phyloP scores from a whole-genome alignment of 2,113 vertebrate genomes.

The Cranoglanis bouderius region DNA sequence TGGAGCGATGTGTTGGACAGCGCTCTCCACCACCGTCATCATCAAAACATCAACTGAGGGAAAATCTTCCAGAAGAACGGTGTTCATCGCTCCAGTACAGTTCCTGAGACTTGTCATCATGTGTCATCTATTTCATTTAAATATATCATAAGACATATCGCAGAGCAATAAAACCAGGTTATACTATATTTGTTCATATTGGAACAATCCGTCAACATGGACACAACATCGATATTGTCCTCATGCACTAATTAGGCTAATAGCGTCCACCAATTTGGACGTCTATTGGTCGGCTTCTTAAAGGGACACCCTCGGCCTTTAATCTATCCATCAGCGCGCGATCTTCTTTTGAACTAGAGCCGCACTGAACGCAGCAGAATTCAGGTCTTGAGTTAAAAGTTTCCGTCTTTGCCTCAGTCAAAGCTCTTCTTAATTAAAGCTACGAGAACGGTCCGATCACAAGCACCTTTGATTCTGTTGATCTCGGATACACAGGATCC shows the following conservation, averaged over 20 bases:
- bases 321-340: background rate
- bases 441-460: conserved; percentile 38
- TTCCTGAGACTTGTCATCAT: background rate
- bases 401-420: conserved; percentile 35
- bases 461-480: conserved; percentile 39
- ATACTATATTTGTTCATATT: background rate
- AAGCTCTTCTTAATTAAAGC: conserved; percentile 55
- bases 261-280: background rate
- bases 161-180: background rate
- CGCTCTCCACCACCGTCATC: background rate
- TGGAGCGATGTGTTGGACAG: background rate
- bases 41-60: background rate
- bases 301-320: background rate
- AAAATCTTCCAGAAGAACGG: background rate
- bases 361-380: background rate
- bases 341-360: conserved; percentile 16
- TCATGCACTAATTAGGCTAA: background rate
- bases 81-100: background rate
- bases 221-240: background rate
- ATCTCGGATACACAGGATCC: conserved; percentile 36
- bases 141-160: background rate
- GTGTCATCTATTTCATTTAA: background rate
- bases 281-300: background rate
- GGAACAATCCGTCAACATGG: background rate
- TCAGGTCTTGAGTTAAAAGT: conserved; percentile 30